These are phyloP conservation scores for Drosophila santomea DNA, from an alignment of 1,140 invertebrate species.

Conservation along the genomic window DNA sequence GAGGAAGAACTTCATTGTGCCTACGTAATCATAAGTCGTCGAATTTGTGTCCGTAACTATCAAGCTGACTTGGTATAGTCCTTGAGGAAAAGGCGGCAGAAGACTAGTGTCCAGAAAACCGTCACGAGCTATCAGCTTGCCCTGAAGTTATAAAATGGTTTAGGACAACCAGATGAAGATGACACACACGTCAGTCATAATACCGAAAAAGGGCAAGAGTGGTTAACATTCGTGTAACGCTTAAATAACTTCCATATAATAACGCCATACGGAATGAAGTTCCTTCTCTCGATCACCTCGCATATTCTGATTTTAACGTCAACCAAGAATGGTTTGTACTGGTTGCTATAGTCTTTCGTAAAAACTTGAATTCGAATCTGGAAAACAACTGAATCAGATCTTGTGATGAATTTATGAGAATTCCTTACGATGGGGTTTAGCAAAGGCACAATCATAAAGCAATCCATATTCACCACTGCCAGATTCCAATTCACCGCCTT, in stretches of 20 bases:
- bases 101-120: slow-evolving; percentile 14
- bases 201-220: slow-evolving; percentile 43
- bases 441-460: slow-evolving; percentile 9
- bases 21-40: slow-evolving; percentile 1
- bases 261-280: slow-evolving; percentile 21
- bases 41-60: slow-evolving; percentile 7
- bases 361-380: slow-evolving; percentile 22
- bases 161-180: neutral
- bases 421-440: slow-evolving; percentile 19
- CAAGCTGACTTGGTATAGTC: slow-evolving; percentile 11
- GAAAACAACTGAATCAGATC: neutral
- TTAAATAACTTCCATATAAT: slow-evolving; percentile 10
- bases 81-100: slow-evolving; percentile 31
- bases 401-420: neutral
- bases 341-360: slow-evolving; percentile 41
- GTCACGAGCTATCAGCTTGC: slow-evolving; percentile 20
- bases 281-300: slow-evolving; percentile 27
- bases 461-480: slow-evolving; percentile 5
- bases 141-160: slow-evolving; percentile 7
- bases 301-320: slow-evolving; percentile 25
- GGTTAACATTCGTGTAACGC: slow-evolving; percentile 38
- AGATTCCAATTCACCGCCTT: slow-evolving; percentile 42
- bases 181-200: neutral
- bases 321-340: slow-evolving; percentile 50
- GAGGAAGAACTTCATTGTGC: slow-evolving; percentile 7